Base-by-base conservation (phyloP, 2,888 invertebrate species). In the Nomada ruficornis region DNA sequence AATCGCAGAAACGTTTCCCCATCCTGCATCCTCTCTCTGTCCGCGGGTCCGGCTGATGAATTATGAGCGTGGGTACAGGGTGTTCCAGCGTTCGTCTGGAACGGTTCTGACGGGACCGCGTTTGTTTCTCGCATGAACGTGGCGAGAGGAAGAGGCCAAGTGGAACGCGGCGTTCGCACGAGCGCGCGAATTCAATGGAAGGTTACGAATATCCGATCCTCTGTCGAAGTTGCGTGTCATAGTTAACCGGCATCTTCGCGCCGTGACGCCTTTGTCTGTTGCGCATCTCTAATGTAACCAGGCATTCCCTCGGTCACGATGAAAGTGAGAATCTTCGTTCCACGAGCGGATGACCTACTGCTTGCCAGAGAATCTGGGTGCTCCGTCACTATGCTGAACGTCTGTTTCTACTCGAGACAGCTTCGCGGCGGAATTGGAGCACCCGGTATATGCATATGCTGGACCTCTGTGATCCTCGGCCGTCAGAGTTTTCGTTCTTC, bases 301-400 rank as follows among this genome's bases (percentile, higher is more conserved):
- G 85, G 71, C 85, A 88, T 88, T 88, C 88, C 87, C 88, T 89
- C 82, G 86, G 80, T 83, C 87, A 87, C 80, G 91, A 92, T 93
- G 93, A 93, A 93, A 93, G 93, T 93, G 93, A 92, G 93, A 93
- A 93, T 73, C 90, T 91, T 88, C 86, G 90, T 89, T 89, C 89
- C 86, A 87, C 89, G 89, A 88, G 89, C 87, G 63, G 88, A 92
- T 93, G 93, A 93, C 93, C 93, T 93, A 92, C 93, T 93, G 90
- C 86, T 91, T 91, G 86, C 47, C 89, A 86, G 90, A 89, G 92
- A 93, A 93, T 93, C 93, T 93, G 91, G 93, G 87, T 90, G 91
- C 88, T 87, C 87, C 90, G 83, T 85, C 85, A 80, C 81, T 72
- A 36, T 36, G 36, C 36, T 36, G 36, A 36, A 36, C 36, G 36